phyloP scores from a whole-genome alignment of 2,888 invertebrate species.

The Anarsia innoxiella region DNA sequence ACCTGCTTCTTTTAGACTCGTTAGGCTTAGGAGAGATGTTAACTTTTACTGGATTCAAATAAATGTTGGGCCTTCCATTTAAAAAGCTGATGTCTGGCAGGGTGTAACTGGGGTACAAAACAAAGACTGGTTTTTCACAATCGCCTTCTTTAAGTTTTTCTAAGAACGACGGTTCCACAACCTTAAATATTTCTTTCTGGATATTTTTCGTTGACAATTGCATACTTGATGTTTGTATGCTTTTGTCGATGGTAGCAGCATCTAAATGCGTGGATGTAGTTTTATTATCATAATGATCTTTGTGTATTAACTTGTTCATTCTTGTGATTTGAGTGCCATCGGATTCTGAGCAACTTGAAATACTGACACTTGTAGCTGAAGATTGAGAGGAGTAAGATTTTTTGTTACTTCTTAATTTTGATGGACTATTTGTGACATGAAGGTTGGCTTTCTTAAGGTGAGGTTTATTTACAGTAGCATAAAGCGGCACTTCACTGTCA shows the following conservation, averaged over 20 bases:
- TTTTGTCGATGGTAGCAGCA: conserved; percentile 78
- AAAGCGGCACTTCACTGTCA: conserved; percentile 59
- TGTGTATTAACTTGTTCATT: conserved; percentile 55
- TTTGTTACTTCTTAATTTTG: conserved; percentile 50
- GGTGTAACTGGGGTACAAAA: conserved; percentile 93
- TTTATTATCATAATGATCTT: conserved; percentile 58
- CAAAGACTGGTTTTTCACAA: conserved; percentile 86
- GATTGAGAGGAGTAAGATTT: conserved; percentile 68
- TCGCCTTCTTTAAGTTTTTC: conserved; percentile 79
- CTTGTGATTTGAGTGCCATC: conserved; percentile 70
- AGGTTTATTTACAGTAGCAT: conserved; percentile 67
- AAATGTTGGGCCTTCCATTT: conserved; percentile 77
- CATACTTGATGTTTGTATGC: conserved; percentile 83
- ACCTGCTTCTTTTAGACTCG: conserved; percentile 53
- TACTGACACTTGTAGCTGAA: conserved; percentile 69
- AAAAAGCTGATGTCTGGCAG: conserved; percentile 92
- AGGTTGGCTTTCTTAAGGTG: conserved; percentile 63
- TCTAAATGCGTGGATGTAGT: conserved; percentile 71
- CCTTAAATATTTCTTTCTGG: conserved; percentile 72
- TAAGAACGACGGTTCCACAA: conserved; percentile 82
- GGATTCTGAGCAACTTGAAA: conserved; percentile 72
- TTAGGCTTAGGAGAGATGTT: conserved; percentile 54
- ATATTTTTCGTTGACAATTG: conserved; percentile 47
- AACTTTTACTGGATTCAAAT: conserved; percentile 82
- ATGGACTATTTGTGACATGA: conserved; percentile 70